Base-by-base conservation (phyloP, 2,113 vertebrate species). In the Argyrosomus japonicus region DNA sequence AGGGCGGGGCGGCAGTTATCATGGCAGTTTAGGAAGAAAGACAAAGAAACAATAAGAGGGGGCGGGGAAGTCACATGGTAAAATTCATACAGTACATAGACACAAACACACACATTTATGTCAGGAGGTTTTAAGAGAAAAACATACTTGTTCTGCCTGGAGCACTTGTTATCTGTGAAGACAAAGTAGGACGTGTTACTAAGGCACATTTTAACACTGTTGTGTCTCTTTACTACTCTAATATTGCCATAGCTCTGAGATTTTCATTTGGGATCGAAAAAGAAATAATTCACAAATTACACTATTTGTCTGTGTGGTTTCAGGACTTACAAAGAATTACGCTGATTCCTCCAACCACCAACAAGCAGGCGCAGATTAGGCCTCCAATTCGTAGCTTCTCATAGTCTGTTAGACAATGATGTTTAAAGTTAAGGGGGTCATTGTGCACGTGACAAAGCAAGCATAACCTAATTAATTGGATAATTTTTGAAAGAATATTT, bases 381-480 rank as follows among this genome's bases (percentile, higher is more conserved):
- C 95, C 95, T 84, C 84, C 94, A 14, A 96, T 95, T 72, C 93
- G 85, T 87, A 96, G 91, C 75, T 86, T 87, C 15, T 95, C 92
- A 85, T 96, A 96, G 88, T 95, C 95, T 96, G 82, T 45, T 29
- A 76, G 25, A 48, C 12, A 70, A 47, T 7, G 75, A 56, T 27
- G 68, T 64, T 6, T 48, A 13, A 53, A 21, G 19, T 68, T 68
- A 32, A 63, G 51, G 60, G 4, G 23, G 5, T 40, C 13, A 40
- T 11, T n/a, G n/a, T 25, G 43, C 27, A 72, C 1, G 5, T 13
- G 19, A 63, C 48, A 85, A 58, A 61, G 19, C 40, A 45, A 56
- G n/a, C 12, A 32, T 47, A 62, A 25, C 11, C 15, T 12, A 36
- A 51, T 53, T 4, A 36, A 62, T n/a, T 21, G 17, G 18, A n/a